A percentile compares a stretch with the other conserved stretches of the same genome.
These are phyloP conservation scores for Platerodrilus igneus DNA, from an alignment of 2,888 invertebrate genomes.

Conservation along the genomic window DNA sequence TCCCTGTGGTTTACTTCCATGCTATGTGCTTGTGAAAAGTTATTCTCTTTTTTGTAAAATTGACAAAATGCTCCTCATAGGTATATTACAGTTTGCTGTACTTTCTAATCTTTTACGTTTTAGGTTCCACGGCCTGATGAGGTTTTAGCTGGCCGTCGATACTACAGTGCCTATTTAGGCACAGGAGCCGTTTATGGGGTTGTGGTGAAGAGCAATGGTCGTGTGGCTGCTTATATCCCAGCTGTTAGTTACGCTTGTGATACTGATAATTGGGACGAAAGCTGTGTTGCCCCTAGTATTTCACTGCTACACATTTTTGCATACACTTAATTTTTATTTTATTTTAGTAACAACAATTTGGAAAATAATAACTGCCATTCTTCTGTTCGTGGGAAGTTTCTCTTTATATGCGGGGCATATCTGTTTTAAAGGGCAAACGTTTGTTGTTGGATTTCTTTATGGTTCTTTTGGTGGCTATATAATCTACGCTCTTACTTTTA, in stretches of 20 bases:
- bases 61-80: too few relatives aligned
- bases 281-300: slow-evolving; percentile 56
- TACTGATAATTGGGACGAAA: slow-evolving; percentile 46
- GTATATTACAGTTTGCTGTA: too few relatives aligned
- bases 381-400: slow-evolving; percentile 59
- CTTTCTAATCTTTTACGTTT: too few relatives aligned
- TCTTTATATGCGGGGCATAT: slow-evolving; percentile 61
- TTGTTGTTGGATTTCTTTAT: slow-evolving; percentile 56
- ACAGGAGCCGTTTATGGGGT: slow-evolving; percentile 58
- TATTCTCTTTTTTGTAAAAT: too few relatives aligned
- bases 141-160: slow-evolving; percentile 38
- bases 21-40: too few relatives aligned
- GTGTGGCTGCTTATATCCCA: slow-evolving; percentile 64
- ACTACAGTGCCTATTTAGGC: slow-evolving; percentile 58
- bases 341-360: slow-evolving; percentile 50
- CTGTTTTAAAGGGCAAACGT: slow-evolving; percentile 59
- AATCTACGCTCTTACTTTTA: too few relatives aligned
- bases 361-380: slow-evolving; percentile 51
- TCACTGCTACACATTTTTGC: slow-evolving; percentile 17
- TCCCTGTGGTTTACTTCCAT: too few relatives aligned
- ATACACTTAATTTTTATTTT: slow-evolving; percentile 1
- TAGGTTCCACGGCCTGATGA: slow-evolving; percentile 14
- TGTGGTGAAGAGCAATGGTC: slow-evolving; percentile 48
- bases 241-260: slow-evolving; percentile 63
- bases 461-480: too few relatives aligned